These are phyloP conservation scores for Mormyrus hasselquistii DNA, from an alignment of 2,797 vertebrate species.

Conservation along the genomic window DNA sequence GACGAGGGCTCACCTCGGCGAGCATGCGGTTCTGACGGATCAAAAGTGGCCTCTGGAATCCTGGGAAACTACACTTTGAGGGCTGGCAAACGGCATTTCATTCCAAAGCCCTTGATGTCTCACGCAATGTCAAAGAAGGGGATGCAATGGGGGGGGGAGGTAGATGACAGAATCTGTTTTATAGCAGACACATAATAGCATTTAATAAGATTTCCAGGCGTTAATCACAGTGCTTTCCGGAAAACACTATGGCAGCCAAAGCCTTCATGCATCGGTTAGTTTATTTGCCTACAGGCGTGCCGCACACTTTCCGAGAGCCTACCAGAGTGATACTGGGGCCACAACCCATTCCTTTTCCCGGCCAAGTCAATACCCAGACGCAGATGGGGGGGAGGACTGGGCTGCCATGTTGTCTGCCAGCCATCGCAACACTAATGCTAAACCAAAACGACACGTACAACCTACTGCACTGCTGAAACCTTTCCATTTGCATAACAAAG, in stretches of 20 bases:
- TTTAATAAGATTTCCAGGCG: neutral
- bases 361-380: neutral
- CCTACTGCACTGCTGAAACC: neutral
- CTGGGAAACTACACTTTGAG: conserved; percentile 4
- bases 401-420: neutral
- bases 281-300: neutral
- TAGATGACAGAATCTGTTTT: neutral
- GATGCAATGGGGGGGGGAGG: neutral
- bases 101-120: neutral
- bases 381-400: neutral
- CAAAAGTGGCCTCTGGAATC: neutral
- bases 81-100: neutral
- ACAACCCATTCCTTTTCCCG: neutral
- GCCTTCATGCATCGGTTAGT: neutral
- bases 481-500: neutral
- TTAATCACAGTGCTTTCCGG: neutral
- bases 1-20: neutral
- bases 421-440: neutral
- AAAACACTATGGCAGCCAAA: neutral
- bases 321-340: neutral
- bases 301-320: neutral
- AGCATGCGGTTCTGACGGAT: conserved; percentile 6
- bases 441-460: neutral
- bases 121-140: neutral
- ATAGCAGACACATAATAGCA: neutral